Conservation (phyloP, 2,888 invertebrate genomes). For the Saturnia japonica region DNA sequence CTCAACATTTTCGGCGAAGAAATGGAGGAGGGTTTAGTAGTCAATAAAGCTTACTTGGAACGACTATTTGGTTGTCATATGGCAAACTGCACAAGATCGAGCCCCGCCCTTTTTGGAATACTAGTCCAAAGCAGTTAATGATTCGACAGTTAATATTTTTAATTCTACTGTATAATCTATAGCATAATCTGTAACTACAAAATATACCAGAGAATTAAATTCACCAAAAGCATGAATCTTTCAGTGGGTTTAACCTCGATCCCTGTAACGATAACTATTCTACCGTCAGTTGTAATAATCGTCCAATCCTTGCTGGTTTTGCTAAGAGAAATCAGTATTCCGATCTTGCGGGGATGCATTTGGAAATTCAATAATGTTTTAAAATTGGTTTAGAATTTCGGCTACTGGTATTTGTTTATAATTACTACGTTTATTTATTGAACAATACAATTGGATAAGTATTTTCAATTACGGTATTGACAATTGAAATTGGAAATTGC, state of each 20-base stretch:
- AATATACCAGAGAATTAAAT: not conserved
- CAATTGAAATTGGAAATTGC: no score
- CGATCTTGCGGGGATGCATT: not conserved
- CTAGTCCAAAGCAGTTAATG: no score
- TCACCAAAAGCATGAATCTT: not conserved
- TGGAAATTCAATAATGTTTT: not conserved
- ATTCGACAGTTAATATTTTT: no score
- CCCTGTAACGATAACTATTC: not conserved
- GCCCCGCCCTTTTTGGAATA: no score
- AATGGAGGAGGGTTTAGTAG: no score
- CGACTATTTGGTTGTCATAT: no score
- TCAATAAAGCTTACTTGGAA: no score
- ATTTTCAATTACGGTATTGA: not conserved
- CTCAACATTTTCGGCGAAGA: no score
- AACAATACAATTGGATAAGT: not conserved
- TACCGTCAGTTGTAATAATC: not conserved
- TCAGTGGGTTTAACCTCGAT: constrained; percentile 3
- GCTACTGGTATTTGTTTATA: not conserved
- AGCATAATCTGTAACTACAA: not conserved
- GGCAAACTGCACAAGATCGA: no score
- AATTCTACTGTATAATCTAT: no score
- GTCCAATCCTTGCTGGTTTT: not conserved
- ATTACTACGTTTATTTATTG: not conserved
- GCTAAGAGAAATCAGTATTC: constrained; percentile 7
- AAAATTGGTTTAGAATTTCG: not conserved